Percentiles rank a stretch among this genome's conserved stretches.
These are phyloP conservation scores for Argynnis bischoffii DNA, from an alignment of 2,888 invertebrate genomes.

Conservation along the genomic window DNA sequence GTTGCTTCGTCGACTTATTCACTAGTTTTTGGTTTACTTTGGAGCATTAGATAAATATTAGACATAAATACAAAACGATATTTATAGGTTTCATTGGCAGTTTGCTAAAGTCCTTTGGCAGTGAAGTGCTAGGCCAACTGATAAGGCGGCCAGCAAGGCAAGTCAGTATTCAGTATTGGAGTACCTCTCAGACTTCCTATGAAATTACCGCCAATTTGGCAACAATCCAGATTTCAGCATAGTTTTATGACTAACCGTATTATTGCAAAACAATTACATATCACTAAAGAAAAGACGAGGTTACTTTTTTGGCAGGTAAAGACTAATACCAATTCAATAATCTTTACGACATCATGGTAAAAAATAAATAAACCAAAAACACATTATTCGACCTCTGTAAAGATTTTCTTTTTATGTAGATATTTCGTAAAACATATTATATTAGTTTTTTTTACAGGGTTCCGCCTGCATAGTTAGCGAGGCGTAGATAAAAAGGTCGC, in stretches of 20 bases:
- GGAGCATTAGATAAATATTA: neutral
- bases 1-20: too few species aligned
- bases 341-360: neutral
- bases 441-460: too few species aligned
- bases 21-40: too few species aligned
- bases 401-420: neutral
- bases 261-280: conserved; percentile 25
- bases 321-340: neutral
- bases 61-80: conserved; percentile 18
- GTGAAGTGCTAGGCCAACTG: conserved; percentile 31
- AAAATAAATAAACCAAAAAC: neutral
- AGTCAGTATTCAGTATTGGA: conserved; percentile 32
- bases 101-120: conserved; percentile 40
- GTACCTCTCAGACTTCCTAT: conserved; percentile 34
- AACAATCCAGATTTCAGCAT: conserved; percentile 30
- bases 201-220: conserved; percentile 42
- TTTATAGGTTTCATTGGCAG: conserved; percentile 23
- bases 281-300: conserved; percentile 9
- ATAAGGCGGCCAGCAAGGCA: conserved; percentile 37
- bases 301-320: conserved; percentile 3
- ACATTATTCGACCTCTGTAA: neutral
- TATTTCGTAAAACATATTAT: too few species aligned
- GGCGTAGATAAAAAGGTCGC: too few species aligned
- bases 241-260: conserved; percentile 18
- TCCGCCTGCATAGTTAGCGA: too few species aligned